Base-by-base conservation (phyloP, 1,140 invertebrate species). In the Ceratina australensis region DNA sequence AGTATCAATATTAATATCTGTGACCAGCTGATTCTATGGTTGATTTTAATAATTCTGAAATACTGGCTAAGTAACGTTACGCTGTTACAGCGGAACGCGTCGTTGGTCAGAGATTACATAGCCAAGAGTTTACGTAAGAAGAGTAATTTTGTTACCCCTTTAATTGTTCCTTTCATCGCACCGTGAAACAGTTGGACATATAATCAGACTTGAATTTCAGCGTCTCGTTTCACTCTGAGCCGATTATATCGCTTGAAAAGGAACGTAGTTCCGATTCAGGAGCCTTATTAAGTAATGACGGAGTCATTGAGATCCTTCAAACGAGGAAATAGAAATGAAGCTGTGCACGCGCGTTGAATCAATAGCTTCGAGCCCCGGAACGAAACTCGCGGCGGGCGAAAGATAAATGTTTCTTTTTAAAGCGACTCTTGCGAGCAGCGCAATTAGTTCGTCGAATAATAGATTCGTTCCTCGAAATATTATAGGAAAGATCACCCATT, bases 341-440 rank as follows among this genome's bases (percentile, higher is more conserved):
- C 5, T 26, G 26, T 5, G 10, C 1, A 28, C 16, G 15, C 54
- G 65, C n/a, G 56, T n/a, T 61, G 69, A 52, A 76, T 76, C 74
- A 76, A 76, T 76, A 76, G 56, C 24, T 18, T 3, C 7, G 28
- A 57, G 66, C 4, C 52, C 8, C 15, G n/a, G 12, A 24, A 20
- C 16, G 1, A 28, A 57, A 1, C 1, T 22, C 12, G 1, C 28
- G 72, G 26, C 12, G 20, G 12, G 13, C 18, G 64, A 22, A 50
- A 68, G 65, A 57, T 75, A 75, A 75, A 75, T 71, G 74, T 77
- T 77, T 71, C 57, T 71, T 71, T 52, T 77, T 15, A 60, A n/a
- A 28, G 20, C 16, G 20, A 5, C 16, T 1, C n/a, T 13, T 61
- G 54, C 54, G 7, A 50, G 20, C 20, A 1, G 18, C 26, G 49